Evolutionary conservation across 2,113 vertebrate genomes (phyloP), one percentile per base, ranked within the genome.

Genomic region (Coregonus clupeaformis): DNA sequence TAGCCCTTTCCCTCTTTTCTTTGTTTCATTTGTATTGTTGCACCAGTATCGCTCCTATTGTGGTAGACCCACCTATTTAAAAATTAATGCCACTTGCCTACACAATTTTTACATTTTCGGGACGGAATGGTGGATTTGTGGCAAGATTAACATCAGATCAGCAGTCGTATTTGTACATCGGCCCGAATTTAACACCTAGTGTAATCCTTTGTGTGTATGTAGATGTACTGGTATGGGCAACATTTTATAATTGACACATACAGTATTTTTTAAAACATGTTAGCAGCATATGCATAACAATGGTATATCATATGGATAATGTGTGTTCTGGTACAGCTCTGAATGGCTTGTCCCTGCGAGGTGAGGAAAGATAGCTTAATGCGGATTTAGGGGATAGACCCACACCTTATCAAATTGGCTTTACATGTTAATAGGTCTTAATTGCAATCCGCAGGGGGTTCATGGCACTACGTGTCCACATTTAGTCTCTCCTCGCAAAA

Each of bases 351-450:
- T 87, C 85, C 80, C 77, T 75, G 84, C 82, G 85, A 90, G 89
- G 89, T 91, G 91, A 77, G 80, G 81, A 78, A 82, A 87, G 87
- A 90, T 90, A 78, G 88, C 91, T 87, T 90, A 91, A 91, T 91
- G 76, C 76, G 89, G 92, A 91, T 94, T 92, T 93, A 89, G 89
- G 83, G 89, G 89, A 90, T 76, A 85, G 89, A 83, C 87, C 77
- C 66, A 86, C 89, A 93, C 93, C 93, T 94, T 93, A 92, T 94
- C 93, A 92, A 92, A 93, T 93, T 92, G 92, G 93, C 91, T 93
- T 93, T 93, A 92, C 92, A 92, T 93, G 94, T 91, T 94, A 94
- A 94, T 94, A 65, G 89, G 82, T 82, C 89, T 90, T 94, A 94
- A 94, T 94, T 94, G 90, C 89, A 88, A 89, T 92, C 93, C 82